Evolutionary conservation across 2,797 vertebrate species (phyloP), one percentile per base, ranked within the genome.

Genomic region (Loriculus beryllinus): DNA sequence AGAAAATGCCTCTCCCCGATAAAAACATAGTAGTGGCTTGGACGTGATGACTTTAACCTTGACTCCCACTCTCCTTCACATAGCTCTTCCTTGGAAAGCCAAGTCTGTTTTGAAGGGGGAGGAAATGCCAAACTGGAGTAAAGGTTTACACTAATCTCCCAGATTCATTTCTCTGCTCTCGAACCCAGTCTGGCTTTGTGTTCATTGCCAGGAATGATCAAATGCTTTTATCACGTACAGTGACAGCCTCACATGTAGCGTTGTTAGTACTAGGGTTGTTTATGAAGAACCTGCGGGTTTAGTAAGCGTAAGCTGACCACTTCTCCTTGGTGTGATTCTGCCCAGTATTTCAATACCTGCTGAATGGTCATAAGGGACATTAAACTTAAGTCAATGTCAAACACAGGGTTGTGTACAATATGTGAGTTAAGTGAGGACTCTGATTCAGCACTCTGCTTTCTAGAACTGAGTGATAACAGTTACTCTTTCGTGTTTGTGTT

Each of bases 31-130:
- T 33, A 51, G 76, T 95, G 84, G 87, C 82, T 75, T 83, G 83
- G 88, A 60, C 15, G 31, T 86, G 83, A 93, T 92, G 91, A 78
- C 82, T 97, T 96, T 98, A 97, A 98, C 98, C 98, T 98, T 98
- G 98, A 98, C 96, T 97, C 83, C 83, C 4, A 10, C 77, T 94
- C 80, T 95, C 94, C 93, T 92, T 95, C 95, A 48, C 79, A 19
- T 56, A 78, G 79, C 91, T 96, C 67, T 96, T 96, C 90, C 74
- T 93, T 92, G 80, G 91, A 97, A 97, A 96, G 82, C 81, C 94
- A 85, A 72, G 52, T 86, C 29, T 81, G 9, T 92, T 72, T 64
- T 68, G 91, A 77, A 71, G 56, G 71, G 78, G 51, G 71, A 74
- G n/a, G 40, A 95, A 82, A 70, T 79, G 62, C 51, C 57, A 70